phyloP scores from a whole-genome alignment of 2,113 vertebrate species.

The Scatophagus argus region DNA sequence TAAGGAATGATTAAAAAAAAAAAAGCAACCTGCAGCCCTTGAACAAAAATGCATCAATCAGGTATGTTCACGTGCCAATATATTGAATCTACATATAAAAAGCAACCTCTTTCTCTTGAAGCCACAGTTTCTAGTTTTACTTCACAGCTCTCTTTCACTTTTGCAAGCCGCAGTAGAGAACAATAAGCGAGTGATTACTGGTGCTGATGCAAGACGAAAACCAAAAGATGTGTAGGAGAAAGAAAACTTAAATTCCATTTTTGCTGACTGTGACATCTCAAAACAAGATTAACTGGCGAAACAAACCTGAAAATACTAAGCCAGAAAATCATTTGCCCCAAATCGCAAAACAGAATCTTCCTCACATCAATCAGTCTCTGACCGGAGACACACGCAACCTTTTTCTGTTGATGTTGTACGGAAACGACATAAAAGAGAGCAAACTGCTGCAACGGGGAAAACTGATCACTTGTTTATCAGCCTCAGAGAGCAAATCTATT shows the following conservation, averaged over 20 bases:
- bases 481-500: slow-evolving; percentile 58
- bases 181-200: background rate
- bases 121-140: background rate
- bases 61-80: background rate
- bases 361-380: slow-evolving; percentile 13
- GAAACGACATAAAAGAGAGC: slow-evolving; percentile 22
- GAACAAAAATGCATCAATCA: background rate
- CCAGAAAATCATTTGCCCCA: background rate
- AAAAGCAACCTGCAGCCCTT: background rate
- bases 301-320: background rate
- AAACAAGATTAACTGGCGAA: background rate
- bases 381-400: background rate
- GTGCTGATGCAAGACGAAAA: background rate
- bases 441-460: slow-evolving; percentile 28
- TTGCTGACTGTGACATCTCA: background rate
- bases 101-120: background rate
- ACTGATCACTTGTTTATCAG: slow-evolving; percentile 59
- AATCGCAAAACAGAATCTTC: background rate
- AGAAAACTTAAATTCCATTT: background rate
- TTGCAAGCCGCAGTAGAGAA: background rate
- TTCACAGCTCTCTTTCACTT: no score
- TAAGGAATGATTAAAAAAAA: no score
- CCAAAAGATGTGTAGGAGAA: no score
- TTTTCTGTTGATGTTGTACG: background rate
- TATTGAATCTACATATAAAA: background rate